Conservation (phyloP, 2,797 vertebrate species). For the Clarias fuscus region DNA sequence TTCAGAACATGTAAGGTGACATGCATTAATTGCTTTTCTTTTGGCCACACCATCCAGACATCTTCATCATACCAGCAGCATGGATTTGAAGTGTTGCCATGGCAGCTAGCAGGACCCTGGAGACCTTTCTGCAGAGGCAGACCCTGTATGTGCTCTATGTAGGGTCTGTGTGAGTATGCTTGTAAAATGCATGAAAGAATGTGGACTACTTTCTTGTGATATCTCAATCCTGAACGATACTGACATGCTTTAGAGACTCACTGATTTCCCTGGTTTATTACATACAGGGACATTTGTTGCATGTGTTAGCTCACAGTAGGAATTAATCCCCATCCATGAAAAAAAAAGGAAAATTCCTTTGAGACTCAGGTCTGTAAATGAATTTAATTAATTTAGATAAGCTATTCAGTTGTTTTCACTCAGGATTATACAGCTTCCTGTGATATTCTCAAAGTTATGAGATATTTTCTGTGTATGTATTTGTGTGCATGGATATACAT, state of each 20-base stretch:
- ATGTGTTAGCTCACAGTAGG: conserved; percentile 1
- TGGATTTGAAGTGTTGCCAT: conserved; percentile 37
- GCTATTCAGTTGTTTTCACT: neutral
- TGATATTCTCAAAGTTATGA: neutral
- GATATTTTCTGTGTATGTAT: neutral
- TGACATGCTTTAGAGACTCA: neutral
- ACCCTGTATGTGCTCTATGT: neutral
- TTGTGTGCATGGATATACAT: neutral
- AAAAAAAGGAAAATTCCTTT: neutral
- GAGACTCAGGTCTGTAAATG: conserved; percentile 2
- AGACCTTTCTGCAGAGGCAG: conserved; percentile 21
- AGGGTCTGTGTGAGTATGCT: conserved; percentile 1
- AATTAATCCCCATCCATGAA: conserved; percentile 2
- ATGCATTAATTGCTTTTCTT: conserved; percentile 27
- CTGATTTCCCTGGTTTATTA: neutral
- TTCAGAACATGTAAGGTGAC: neutral
- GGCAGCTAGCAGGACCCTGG: conserved; percentile 35
- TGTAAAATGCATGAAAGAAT: neutral
- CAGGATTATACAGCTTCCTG: neutral
- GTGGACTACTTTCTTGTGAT: neutral
- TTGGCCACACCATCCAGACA: conserved; percentile 10
- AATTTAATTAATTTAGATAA: conserved; percentile 6
- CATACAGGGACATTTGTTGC: neutral
- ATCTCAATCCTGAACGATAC: neutral
- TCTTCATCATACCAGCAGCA: conserved; percentile 21